Evolutionary conservation across 2,888 invertebrate species (phyloP).

Genomic region (Stictocephala bisonia): DNA sequence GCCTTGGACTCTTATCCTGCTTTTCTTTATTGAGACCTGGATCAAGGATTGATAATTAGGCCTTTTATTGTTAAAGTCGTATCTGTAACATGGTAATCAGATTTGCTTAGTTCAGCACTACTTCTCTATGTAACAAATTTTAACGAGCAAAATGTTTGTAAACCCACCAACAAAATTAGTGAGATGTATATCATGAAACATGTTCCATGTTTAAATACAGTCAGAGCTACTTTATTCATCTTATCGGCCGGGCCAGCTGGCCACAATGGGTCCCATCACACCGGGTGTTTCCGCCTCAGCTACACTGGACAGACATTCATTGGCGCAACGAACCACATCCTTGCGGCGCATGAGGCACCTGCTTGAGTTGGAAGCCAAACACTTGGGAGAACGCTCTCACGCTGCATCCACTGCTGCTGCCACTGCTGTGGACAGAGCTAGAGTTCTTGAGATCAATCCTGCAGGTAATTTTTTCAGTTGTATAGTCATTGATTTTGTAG

Average conservation of each 20-base stretch:
- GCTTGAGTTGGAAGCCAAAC: constrained; percentile 74
- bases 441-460: constrained; percentile 88
- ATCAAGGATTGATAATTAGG: too few species aligned
- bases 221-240: constrained; percentile 64
- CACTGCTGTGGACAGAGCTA: constrained; percentile 60
- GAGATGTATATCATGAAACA: too few species aligned
- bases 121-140: too few species aligned
- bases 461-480: constrained; percentile 74
- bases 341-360: constrained; percentile 85
- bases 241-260: constrained; percentile 58
- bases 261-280: constrained; percentile 65
- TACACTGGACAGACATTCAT: constrained; percentile 61
- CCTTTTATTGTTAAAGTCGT: too few species aligned
- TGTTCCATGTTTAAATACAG: too few species aligned
- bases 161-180: too few species aligned
- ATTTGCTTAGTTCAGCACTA: too few species aligned
- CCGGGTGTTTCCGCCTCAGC: constrained; percentile 71
- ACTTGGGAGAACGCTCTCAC: constrained; percentile 55
- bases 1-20: too few species aligned
- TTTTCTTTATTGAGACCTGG: too few species aligned
- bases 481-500: too few species aligned
- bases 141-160: too few species aligned
- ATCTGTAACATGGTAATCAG: too few species aligned
- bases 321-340: constrained; percentile 72
- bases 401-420: constrained; percentile 48